phyloP scores from a whole-genome alignment of 2,113 vertebrate species.

The Dicerorhinus sumatrensis region DNA sequence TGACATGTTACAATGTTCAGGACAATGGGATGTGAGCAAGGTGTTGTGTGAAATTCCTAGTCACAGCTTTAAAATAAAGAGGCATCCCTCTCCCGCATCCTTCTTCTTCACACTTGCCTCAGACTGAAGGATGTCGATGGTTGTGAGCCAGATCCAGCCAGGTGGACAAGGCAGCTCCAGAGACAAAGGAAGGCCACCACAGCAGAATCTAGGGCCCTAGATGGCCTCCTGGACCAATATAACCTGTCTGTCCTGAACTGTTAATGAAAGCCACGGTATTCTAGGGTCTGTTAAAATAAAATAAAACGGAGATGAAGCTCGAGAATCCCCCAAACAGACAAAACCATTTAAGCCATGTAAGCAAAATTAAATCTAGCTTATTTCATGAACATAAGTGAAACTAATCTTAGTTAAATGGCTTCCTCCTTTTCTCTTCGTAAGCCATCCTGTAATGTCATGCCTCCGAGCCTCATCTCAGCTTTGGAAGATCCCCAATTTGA shows the following conservation, averaged over 20 bases:
- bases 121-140: neutral
- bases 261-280: neutral
- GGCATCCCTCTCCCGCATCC: neutral
- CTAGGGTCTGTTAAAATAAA: neutral
- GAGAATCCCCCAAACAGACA: neutral
- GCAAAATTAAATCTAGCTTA: neutral
- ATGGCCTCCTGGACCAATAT: neutral
- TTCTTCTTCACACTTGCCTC: neutral
- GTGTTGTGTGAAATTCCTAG: neutral
- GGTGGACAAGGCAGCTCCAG: neutral
- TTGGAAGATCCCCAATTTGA: neutral
- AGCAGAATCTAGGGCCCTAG: neutral
- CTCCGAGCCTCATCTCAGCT: neutral
- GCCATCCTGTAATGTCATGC: neutral
- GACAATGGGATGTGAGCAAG: neutral
- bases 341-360: neutral
- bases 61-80: constrained; percentile 12
- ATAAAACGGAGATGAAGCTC: neutral
- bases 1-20: neutral
- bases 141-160: neutral
- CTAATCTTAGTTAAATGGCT: neutral
- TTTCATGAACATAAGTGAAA: neutral
- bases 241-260: neutral
- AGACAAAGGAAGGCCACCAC: neutral
- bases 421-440: neutral